Percentiles rank a stretch among this genome's conserved stretches.
These are phyloP conservation scores for Ptilorrhoa leucosticta DNA, from an alignment of 2,113 vertebrate genomes.

Conservation along the genomic window DNA sequence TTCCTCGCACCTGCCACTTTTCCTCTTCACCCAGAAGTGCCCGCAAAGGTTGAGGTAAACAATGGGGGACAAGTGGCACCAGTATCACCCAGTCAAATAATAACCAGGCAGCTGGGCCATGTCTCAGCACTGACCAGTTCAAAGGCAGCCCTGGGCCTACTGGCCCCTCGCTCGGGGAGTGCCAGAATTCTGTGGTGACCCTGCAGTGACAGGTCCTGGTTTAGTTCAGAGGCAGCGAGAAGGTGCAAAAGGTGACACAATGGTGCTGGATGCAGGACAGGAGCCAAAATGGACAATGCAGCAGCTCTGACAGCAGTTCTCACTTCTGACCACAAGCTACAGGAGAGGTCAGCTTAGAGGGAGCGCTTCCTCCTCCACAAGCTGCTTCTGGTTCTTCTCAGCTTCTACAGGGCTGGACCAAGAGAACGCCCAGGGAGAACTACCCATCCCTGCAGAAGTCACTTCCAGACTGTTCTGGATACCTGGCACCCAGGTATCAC, in stretches of 20 bases:
- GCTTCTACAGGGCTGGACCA: neutral
- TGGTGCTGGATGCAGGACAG: constrained; percentile 10
- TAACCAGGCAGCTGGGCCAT: neutral
- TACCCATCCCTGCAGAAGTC: neutral
- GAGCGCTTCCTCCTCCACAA: neutral
- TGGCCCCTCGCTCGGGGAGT: fast-evolving
- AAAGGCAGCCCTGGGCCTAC: neutral
- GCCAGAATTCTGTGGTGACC: neutral
- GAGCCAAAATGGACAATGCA: neutral
- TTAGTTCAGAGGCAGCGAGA: neutral
- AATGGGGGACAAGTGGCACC: neutral
- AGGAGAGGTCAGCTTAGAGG: neutral
- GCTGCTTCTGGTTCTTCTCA: neutral
- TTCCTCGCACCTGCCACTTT: neutral
- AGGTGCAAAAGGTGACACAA: neutral
- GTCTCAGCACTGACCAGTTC: neutral
- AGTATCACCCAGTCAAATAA: neutral
- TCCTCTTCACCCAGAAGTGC: neutral
- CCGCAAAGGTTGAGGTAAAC: neutral
- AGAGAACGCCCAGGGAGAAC: neutral
- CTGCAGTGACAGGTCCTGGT: neutral
- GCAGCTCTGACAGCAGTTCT: neutral
- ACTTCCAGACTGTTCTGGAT: neutral
- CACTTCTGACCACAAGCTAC: neutral
- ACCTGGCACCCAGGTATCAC: neutral